A percentile compares a stretch with the other conserved stretches of the same genome.
Evolutionary conservation across 2,888 invertebrate genomes (phyloP).

Genomic region (Drosophila seclusa): DNA sequence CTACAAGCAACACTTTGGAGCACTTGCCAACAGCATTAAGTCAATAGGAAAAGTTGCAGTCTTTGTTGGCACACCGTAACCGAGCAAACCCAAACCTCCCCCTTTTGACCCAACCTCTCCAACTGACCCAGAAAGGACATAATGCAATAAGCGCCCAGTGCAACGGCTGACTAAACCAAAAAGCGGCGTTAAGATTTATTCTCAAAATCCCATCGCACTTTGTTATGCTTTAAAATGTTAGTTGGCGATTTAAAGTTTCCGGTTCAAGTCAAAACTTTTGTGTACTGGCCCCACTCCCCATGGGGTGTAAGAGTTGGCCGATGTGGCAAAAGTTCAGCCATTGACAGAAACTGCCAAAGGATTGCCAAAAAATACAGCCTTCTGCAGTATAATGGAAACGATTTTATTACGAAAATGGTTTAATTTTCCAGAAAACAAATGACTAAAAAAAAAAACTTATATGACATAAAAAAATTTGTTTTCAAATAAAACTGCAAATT

Average conservation of each 20-base stretch:
- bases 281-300: background rate
- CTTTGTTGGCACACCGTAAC: constrained; percentile 46
- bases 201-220: constrained; percentile 70
- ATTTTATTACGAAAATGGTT: background rate
- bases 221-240: constrained; percentile 74
- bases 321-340: constrained; percentile 31
- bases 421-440: background rate
- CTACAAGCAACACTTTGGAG: constrained; percentile 61
- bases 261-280: constrained; percentile 53
- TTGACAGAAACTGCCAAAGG: constrained; percentile 25
- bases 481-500: background rate
- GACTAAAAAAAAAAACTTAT: background rate
- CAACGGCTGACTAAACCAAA: constrained; percentile 69
- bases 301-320: background rate
- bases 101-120: background rate
- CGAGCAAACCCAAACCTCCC: constrained; percentile 6
- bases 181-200: constrained; percentile 72
- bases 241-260: constrained; percentile 64
- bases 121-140: constrained; percentile 31
- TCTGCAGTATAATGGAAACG: background rate
- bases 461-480: no score
- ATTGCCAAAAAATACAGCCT: constrained; percentile 1
- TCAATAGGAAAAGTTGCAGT: constrained; percentile 78
- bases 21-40: constrained; percentile 76
- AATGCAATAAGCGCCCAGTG: constrained; percentile 72